Conservation (phyloP, 2,888 invertebrate species). For the Cacoxenus indagator region DNA sequence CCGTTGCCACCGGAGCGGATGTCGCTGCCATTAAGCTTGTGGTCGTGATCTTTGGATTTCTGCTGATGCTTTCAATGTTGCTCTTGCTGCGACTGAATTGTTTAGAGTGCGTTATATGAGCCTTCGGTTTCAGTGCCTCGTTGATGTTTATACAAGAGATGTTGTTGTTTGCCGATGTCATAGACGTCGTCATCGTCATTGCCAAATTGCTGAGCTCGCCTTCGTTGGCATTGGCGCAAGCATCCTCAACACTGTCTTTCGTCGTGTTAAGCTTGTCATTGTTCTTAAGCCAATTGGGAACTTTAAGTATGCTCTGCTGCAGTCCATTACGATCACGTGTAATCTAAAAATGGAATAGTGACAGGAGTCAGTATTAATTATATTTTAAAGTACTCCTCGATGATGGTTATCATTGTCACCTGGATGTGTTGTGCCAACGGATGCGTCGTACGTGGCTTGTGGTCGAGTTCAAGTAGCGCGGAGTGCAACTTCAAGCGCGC, state of each 20-base stretch:
- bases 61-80: constrained; percentile 67
- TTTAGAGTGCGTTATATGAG: constrained; percentile 37
- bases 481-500: constrained; percentile 89
- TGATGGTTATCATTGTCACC: no score
- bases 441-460: constrained; percentile 82
- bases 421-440: constrained; percentile 89
- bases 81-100: constrained; percentile 69
- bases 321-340: constrained; percentile 91
- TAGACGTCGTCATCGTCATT: not conserved
- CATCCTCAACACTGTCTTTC: constrained; percentile 19
- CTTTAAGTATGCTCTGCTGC: constrained; percentile 87
- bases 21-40: constrained; percentile 42
- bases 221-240: constrained; percentile 36
- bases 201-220: constrained; percentile 39
- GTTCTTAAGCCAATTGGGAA: constrained; percentile 72
- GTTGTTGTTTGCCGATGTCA: constrained; percentile 42
- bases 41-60: constrained; percentile 60
- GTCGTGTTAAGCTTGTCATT: constrained; percentile 58
- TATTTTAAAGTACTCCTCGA: no score
- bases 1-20: constrained; percentile 15
- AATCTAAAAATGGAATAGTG: constrained; percentile 67
- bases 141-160: constrained; percentile 64
- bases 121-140: constrained; percentile 41
- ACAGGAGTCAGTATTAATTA: not conserved
- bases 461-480: constrained; percentile 86